These are phyloP conservation scores for Bursaphelenchus mucronatus DNA, from an alignment of 1,140 invertebrate genomes.

Conservation along the genomic window DNA sequence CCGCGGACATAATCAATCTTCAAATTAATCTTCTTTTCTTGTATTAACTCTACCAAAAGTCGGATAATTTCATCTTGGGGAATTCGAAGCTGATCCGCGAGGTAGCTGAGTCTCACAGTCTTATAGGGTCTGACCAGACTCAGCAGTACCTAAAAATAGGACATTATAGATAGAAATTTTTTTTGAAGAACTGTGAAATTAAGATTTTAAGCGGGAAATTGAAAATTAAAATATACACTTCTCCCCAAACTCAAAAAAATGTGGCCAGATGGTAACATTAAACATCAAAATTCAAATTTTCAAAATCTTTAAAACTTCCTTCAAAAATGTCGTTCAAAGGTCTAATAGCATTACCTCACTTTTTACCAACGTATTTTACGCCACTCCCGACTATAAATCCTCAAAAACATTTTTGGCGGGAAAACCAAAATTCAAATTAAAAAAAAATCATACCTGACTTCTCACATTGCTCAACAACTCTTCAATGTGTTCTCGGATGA, in stretches of 20 bases:
- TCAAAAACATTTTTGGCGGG: neutral
- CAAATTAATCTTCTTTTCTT: constrained; percentile 74
- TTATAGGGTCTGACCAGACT: constrained; percentile 97
- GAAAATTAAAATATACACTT: too few species aligned
- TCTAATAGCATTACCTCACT: neutral
- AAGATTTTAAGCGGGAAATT: neutral
- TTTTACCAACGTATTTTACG: neutral
- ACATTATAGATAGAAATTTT: neutral
- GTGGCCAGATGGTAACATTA: neutral
- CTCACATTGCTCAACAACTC: constrained; percentile 88
- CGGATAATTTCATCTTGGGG: constrained; percentile 91
- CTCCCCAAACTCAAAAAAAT: neutral
- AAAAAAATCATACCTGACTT: constrained; percentile 68
- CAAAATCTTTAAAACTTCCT: too few species aligned
- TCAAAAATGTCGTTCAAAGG: too few species aligned
- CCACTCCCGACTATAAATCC: constrained; percentile 1
- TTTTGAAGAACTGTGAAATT: neutral
- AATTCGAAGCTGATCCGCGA: constrained; percentile 94
- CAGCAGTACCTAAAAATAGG: constrained; percentile 72
- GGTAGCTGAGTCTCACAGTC: constrained; percentile 93
- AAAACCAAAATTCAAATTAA: too few species aligned
- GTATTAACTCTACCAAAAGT: constrained; percentile 93
- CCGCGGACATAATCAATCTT: constrained; percentile 38
- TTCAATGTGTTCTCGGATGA: constrained; percentile 98
- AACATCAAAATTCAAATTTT: neutral